Evolutionary conservation across 2,888 invertebrate genomes (phyloP), one percentile per base, ranked within the genome.

Genomic region (Melanotus villosus): DNA sequence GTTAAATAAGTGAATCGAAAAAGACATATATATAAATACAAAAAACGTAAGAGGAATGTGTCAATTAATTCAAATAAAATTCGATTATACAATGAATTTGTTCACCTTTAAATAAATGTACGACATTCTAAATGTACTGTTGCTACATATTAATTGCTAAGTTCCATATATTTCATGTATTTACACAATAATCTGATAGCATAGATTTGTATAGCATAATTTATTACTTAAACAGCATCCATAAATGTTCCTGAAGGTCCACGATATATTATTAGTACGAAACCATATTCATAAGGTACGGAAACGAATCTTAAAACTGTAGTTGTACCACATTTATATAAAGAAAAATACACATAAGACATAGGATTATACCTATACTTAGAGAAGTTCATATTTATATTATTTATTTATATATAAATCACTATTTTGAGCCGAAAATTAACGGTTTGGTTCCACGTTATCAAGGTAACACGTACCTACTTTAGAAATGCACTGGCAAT

Each of bases 371-470:
- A 66, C 68, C 66, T 71, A 71, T 60, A 67, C 59, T 70, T 73
- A 72, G 65, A n/a, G n/a, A 65, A 72, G 59, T 69, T 72, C 54
- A 72, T 73, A 73, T 72, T 73, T 73, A 73, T 73, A 71, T 66
- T 73, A 71, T 71, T 73, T 70, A 73, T 74, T 57, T 65, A 73
- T 75, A 75, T 73, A 58, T 65, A 69, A 65, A 69, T 74, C 76
- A 78, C 79, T 80, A 80, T 79, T n/a, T 82, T 82, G 82, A 82
- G 81, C 82, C 77, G 78, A 80, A 81, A 78, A 79, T 73, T 79
- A 77, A 76, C 74, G 75, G 72, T 77, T 80, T 81, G 80, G 81
- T 81, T 81, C 80, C 80, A 76, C 77, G 75, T 76, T 76, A 75
- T 77, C 75, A 57, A 50, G 47, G 65, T 70, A 75, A 78, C 78